phyloP scores from a whole-genome alignment of 2,888 invertebrate species.

The Acronicta psi region DNA sequence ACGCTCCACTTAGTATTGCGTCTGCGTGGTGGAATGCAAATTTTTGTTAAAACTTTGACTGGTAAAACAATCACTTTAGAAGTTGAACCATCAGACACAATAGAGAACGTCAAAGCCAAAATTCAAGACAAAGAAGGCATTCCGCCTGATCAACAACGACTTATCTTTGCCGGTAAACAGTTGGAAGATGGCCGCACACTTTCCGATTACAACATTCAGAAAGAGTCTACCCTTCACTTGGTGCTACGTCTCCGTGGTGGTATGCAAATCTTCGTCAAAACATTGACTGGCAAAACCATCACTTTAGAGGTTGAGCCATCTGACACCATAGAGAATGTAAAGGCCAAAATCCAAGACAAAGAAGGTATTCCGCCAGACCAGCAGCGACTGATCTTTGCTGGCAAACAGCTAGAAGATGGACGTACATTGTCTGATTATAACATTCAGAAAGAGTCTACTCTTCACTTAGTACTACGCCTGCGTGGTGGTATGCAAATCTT shows the following conservation, averaged over 20 bases:
- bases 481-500: slow-evolving; percentile 66
- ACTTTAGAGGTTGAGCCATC: slow-evolving; percentile 46
- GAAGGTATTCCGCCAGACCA: slow-evolving; percentile 51
- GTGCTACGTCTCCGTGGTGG: slow-evolving; percentile 46
- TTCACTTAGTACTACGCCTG: slow-evolving; percentile 57
- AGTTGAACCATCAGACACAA: slow-evolving; percentile 48
- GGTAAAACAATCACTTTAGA: slow-evolving; percentile 48
- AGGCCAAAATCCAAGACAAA: slow-evolving; percentile 50
- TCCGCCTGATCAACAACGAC: slow-evolving; percentile 57
- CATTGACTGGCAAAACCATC: slow-evolving; percentile 45
- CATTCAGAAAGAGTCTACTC: slow-evolving; percentile 57
- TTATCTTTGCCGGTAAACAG: slow-evolving; percentile 55
- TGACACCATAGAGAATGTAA: slow-evolving; percentile 51
- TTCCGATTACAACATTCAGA: slow-evolving; percentile 48
- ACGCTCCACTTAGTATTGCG: slow-evolving; percentile 58
- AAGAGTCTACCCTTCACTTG: slow-evolving; percentile 43
- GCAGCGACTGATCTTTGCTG: slow-evolving; percentile 46
- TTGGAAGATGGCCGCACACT: slow-evolving; percentile 47
- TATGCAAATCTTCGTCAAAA: slow-evolving; percentile 52
- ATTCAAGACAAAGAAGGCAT: slow-evolving; percentile 61
- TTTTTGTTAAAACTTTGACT: slow-evolving; percentile 62
- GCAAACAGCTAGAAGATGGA: slow-evolving; percentile 47
- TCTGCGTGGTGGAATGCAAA: slow-evolving; percentile 64
- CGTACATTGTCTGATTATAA: slow-evolving; percentile 46
- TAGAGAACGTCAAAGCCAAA: slow-evolving; percentile 50